Base-by-base conservation (phyloP, 2,113 vertebrate species). In the Tragulus kanchil region DNA sequence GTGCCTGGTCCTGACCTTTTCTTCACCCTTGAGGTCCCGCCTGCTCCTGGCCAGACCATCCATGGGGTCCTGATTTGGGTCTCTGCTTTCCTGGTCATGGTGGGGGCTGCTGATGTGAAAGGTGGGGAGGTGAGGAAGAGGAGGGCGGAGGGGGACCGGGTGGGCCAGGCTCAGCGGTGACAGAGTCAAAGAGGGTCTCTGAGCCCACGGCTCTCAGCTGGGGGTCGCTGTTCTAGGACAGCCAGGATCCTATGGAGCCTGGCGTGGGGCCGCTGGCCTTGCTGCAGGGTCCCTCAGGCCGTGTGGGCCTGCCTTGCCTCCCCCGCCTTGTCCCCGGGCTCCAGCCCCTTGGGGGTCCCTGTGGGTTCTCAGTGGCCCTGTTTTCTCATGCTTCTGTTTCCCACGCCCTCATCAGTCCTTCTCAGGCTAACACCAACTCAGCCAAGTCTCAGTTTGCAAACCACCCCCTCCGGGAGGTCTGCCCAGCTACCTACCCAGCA, bases 361-460 rank as follows among this genome's bases (percentile, higher is more conserved):
- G 8, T 0, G 0, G 71, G 6, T 12, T 48, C 36, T 85, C n/a
- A 17, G 0, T 11, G 31, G 42, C 16, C 13, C 25, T 3, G 1
- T 13, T 15, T 61, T 52, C 16, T 23, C 15, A 5, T 0, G 77
- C 54, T 5, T 25, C 48, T 1, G 3, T 78, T 67, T 92, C 77
- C 12, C 31, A 23, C 0, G 3, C n/a, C 23, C 78, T 62, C 16
- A 6, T 8, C 36, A n/a, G 64, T 54, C 54, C 59, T 8, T 48
- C 19, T 5, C 8, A 8, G 56, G 36, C 91, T 50, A 84, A 28
- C 58, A 42, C 58, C 23, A 54, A 78, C 65, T 56, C 0, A 1
- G 4, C 75, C 89, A 52, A 25, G n/a, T 25, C 23, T 67, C 56
- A 4, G 52, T 58, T 56, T 69, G 42, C 64, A 61, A 64, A 54